Conservation (phyloP, 2,888 invertebrate species). For the Trimorus sp. region DNA sequence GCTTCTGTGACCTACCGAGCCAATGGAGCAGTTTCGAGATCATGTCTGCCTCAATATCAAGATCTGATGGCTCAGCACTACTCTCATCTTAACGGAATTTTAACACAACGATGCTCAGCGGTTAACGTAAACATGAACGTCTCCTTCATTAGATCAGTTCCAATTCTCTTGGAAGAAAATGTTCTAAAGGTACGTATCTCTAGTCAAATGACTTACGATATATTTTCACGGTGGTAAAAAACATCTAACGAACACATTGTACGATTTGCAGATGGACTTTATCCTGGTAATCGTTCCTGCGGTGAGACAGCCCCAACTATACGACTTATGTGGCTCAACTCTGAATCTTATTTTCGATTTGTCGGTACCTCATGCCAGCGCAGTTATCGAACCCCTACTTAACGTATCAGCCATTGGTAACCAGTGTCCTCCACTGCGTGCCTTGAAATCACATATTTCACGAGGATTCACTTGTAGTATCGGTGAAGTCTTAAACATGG, state of each 20-base stretch:
- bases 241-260: too few relatives aligned
- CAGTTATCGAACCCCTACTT: conserved; percentile 92
- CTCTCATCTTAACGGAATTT: conserved; percentile 88
- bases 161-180: conserved; percentile 92
- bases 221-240: not conserved
- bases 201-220: not conserved
- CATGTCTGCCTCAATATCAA: conserved; percentile 92
- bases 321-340: conserved; percentile 97
- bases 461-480: conserved; percentile 96
- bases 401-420: conserved; percentile 95
- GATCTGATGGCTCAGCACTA: conserved; percentile 92
- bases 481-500: conserved; percentile 97
- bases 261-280: conserved; percentile 87
- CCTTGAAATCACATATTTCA: conserved; percentile 90
- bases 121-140: conserved; percentile 98
- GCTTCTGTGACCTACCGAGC: conserved; percentile 93
- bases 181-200: conserved; percentile 85
- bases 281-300: conserved; percentile 93
- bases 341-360: conserved; percentile 96
- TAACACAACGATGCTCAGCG: conserved; percentile 96
- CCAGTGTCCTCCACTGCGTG: conserved; percentile 95
- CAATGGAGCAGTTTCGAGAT: conserved; percentile 92
- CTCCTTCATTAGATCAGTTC: conserved; percentile 91
- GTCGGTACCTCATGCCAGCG: conserved; percentile 95
- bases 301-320: conserved; percentile 94